Percentiles rank a stretch among this genome's conserved stretches.
These are phyloP conservation scores for Zonitis immaculata DNA, from an alignment of 2,888 invertebrate genomes.

Conservation along the genomic window DNA sequence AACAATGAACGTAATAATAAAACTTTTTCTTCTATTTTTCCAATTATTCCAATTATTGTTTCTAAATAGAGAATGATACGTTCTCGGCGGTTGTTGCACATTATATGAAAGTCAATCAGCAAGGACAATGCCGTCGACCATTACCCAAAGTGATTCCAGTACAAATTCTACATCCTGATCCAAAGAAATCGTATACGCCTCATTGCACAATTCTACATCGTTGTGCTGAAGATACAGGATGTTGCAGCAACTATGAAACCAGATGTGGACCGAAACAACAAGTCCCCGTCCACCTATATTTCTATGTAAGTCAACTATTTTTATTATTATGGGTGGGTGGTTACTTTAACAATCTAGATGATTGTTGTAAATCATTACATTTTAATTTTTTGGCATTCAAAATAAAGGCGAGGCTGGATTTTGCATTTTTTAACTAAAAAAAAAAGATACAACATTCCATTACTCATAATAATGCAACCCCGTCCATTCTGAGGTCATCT, in stretches of 20 bases:
- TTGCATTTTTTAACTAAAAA: constrained; percentile 5
- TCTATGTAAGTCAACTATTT: constrained; percentile 69
- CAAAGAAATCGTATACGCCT: constrained; percentile 72
- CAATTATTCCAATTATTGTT: too few relatives aligned
- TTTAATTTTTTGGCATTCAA: background rate
- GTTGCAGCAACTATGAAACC: constrained; percentile 67
- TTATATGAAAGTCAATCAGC: constrained; percentile 41
- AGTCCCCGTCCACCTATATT: constrained; percentile 66
- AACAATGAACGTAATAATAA: constrained; percentile 35
- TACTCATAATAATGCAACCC: constrained; percentile 10
- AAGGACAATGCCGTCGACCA: constrained; percentile 64
- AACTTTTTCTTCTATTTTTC: too few relatives aligned
- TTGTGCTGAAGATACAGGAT: constrained; percentile 84
- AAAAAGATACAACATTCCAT: constrained; percentile 13
- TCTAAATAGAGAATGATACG: constrained; percentile 42
- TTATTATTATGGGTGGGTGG: background rate
- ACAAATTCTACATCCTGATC: constrained; percentile 64
- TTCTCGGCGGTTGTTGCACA: constrained; percentile 40
- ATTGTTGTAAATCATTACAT: background rate
- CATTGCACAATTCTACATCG: constrained; percentile 81
- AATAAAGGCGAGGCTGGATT: constrained; percentile 9
- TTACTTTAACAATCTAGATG: background rate
- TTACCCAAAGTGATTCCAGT: constrained; percentile 72
- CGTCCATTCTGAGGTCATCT: constrained; percentile 14
- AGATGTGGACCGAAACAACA: constrained; percentile 75